phyloP scores from a whole-genome alignment of 35 echinoderm and acorn worm genomes.

The Diadema setosum region DNA sequence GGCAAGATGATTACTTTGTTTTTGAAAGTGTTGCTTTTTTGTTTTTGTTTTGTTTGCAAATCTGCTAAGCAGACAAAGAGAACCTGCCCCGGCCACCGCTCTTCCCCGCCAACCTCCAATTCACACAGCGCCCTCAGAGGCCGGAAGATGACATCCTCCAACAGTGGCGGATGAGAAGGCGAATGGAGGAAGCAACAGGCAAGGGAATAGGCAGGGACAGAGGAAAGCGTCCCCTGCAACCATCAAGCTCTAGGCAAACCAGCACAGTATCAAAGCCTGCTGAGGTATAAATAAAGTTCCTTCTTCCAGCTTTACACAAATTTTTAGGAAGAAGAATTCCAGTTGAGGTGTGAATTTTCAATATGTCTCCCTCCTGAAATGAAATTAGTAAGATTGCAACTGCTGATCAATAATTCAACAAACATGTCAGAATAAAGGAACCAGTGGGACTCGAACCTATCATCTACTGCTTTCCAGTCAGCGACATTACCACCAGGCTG shows the following conservation, averaged over 20 bases:
- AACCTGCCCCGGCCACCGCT: not conserved
- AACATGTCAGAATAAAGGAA: too few relatives aligned
- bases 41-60: too few relatives aligned
- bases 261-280: not conserved
- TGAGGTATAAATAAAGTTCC: not conserved
- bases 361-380: too few relatives aligned
- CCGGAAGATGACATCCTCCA: conserved; percentile 89
- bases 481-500: too few relatives aligned
- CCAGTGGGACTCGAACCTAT: too few relatives aligned
- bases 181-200: conserved; percentile 66
- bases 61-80: conserved; percentile 32
- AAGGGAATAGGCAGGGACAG: not conserved
- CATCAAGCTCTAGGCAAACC: not conserved
- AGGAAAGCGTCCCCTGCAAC: not conserved
- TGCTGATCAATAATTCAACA: too few relatives aligned
- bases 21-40: too few relatives aligned
- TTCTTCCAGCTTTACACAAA: not conserved
- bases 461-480: too few relatives aligned
- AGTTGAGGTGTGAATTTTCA: too few relatives aligned
- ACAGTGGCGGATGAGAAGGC: conserved; percentile 81
- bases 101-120: not conserved
- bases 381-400: too few relatives aligned
- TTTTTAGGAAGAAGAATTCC: too few relatives aligned
- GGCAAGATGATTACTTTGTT: too few relatives aligned
- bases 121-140: not conserved